Conservation (phyloP, 2,888 invertebrate genomes). For the Oligia latruncula region DNA sequence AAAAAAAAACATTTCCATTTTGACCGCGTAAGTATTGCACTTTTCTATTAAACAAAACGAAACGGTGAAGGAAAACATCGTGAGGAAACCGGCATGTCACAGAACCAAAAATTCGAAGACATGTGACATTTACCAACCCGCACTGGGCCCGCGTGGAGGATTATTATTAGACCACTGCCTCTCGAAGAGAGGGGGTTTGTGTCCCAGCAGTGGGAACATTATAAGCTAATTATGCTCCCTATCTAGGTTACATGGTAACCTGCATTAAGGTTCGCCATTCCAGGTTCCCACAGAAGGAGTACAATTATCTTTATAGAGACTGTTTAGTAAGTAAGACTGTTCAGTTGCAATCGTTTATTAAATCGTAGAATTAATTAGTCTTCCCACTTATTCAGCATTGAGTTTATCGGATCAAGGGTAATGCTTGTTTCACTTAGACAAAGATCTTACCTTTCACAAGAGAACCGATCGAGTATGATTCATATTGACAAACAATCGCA, state of each 20-base stretch:
- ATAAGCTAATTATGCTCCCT: neutral
- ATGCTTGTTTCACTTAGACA: conserved; percentile 17
- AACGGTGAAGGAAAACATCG: too few relatives aligned
- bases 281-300: neutral
- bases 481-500: conserved; percentile 63
- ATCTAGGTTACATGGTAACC: neutral
- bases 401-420: conserved; percentile 47
- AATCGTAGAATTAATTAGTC: conserved; percentile 29
- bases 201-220: too few relatives aligned
- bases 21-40: too few relatives aligned
- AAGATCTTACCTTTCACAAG: conserved; percentile 48
- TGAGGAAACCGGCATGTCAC: too few relatives aligned
- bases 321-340: neutral
- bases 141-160: too few relatives aligned
- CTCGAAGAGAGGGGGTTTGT: too few relatives aligned
- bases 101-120: too few relatives aligned
- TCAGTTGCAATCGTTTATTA: neutral
- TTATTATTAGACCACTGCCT: too few relatives aligned
- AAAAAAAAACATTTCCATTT: too few relatives aligned
- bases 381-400: conserved; percentile 27
- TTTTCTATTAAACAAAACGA: too few relatives aligned
- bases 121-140: too few relatives aligned
- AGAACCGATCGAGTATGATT: conserved; percentile 50
- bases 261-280: neutral
- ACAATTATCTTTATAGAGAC: neutral